Conservation (phyloP, 1,140 invertebrate species). For the Leptinotarsa defecta region DNA sequence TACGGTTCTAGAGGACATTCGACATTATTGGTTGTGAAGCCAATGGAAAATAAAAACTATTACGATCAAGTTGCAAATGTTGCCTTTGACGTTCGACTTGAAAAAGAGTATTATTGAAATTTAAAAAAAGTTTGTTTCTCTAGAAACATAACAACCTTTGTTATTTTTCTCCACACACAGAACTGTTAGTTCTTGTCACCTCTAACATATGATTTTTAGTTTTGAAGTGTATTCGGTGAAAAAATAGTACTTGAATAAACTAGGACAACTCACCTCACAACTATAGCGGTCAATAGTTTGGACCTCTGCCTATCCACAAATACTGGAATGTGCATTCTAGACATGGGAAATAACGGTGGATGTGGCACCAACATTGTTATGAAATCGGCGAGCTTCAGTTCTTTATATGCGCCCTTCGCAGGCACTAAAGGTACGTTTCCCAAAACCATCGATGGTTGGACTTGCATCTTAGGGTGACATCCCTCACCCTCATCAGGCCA, state of each 20-base stretch:
- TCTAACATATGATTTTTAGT: too few relatives aligned
- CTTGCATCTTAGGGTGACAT: constrained; percentile 75
- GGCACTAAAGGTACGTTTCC: constrained; percentile 74
- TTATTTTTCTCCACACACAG: too few relatives aligned
- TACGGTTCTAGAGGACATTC: too few relatives aligned
- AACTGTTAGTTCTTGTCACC: too few relatives aligned
- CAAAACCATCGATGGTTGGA: constrained; percentile 75
- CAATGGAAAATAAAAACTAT: too few relatives aligned
- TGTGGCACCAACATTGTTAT: constrained; percentile 86
- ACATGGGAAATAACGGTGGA: constrained; percentile 82
- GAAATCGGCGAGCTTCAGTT: constrained; percentile 77
- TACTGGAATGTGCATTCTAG: constrained; percentile 84
- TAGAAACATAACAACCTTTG: too few relatives aligned
- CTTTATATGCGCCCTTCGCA: constrained; percentile 78
- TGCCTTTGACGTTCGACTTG: too few relatives aligned
- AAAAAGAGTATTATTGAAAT: too few relatives aligned
- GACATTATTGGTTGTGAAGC: too few relatives aligned
- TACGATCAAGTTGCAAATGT: too few relatives aligned
- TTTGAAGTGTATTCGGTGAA: not conserved
- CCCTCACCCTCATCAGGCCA: constrained; percentile 67
- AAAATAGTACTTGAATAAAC: not conserved
- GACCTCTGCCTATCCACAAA: constrained; percentile 73
- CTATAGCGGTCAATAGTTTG: constrained; percentile 74
- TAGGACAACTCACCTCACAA: constrained; percentile 70
- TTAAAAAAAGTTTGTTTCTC: too few relatives aligned